Percentiles rank a stretch among this genome's conserved stretches.
phyloP scores from a whole-genome alignment of 2,888 invertebrate species.

The Phania funesta region DNA sequence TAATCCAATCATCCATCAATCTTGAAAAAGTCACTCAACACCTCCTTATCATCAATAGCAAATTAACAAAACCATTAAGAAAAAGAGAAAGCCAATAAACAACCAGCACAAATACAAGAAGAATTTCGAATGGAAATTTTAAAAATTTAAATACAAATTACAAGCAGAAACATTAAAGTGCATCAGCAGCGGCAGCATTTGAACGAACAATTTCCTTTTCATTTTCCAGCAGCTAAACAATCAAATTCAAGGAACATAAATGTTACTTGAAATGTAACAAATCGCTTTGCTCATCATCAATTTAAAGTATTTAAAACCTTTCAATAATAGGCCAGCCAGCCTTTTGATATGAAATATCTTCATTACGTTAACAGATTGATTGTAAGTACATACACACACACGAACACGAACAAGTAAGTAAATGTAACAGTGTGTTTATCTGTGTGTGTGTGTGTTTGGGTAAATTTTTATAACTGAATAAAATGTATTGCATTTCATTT shows the following conservation, averaged over 20 bases:
- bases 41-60: slow-evolving; percentile 26
- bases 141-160: background rate
- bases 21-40: slow-evolving; percentile 43
- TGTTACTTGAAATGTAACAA: background rate
- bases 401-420: too few relatives aligned
- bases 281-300: slow-evolving; percentile 21
- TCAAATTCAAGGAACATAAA: background rate
- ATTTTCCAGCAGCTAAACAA: background rate
- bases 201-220: background rate
- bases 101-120: background rate
- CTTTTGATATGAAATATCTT: slow-evolving; percentile 2
- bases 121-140: slow-evolving; percentile 19
- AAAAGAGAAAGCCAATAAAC: background rate
- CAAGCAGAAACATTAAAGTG: background rate
- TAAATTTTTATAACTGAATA: slow-evolving; percentile 14
- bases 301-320: background rate
- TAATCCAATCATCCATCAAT: slow-evolving; percentile 1
- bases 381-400: background rate
- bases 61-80: slow-evolving; percentile 25
- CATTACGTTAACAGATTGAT: background rate
- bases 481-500: slow-evolving; percentile 41
- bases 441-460: background rate
- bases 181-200: background rate
- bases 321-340: background rate
- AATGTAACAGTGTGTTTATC: background rate